Evolutionary conservation across 2,888 invertebrate species (phyloP).

Genomic region (Ectobius pallidus): DNA sequence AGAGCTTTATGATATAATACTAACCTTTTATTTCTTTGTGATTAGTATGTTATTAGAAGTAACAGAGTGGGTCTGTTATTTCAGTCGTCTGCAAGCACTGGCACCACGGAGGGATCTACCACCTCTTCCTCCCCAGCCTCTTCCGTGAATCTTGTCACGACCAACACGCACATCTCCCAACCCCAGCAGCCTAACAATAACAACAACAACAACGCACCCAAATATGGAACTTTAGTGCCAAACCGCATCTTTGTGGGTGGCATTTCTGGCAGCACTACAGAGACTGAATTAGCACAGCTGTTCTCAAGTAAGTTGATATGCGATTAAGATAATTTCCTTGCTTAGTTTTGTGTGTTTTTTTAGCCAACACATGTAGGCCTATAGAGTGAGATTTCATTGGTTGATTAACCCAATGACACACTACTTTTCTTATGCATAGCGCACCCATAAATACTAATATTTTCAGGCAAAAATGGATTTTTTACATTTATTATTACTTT

Average conservation of each 20-base stretch:
- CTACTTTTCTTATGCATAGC: too few relatives aligned
- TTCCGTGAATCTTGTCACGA: slow-evolving; percentile 25
- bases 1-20: too few relatives aligned
- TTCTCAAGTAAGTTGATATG: slow-evolving; percentile 64
- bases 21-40: too few relatives aligned
- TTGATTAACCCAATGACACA: too few relatives aligned
- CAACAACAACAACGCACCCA: slow-evolving; percentile 39
- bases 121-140: slow-evolving; percentile 36
- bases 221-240: slow-evolving; percentile 81
- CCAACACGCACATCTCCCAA: slow-evolving; percentile 1
- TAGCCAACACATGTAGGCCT: too few relatives aligned
- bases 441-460: too few relatives aligned
- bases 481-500: too few relatives aligned
- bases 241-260: slow-evolving; percentile 97
- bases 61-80: too few relatives aligned
- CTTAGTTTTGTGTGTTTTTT: too few relatives aligned
- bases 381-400: too few relatives aligned
- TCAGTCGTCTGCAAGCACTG: slow-evolving; percentile 34
- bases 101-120: slow-evolving; percentile 32
- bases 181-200: neutral
- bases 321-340: neutral
- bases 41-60: too few relatives aligned
- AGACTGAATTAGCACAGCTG: slow-evolving; percentile 87
- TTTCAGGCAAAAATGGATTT: too few relatives aligned
- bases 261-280: slow-evolving; percentile 91